These are phyloP conservation scores for Drosophila kikkawai DNA, from an alignment of 1,140 invertebrate species.

Conservation along the genomic window DNA sequence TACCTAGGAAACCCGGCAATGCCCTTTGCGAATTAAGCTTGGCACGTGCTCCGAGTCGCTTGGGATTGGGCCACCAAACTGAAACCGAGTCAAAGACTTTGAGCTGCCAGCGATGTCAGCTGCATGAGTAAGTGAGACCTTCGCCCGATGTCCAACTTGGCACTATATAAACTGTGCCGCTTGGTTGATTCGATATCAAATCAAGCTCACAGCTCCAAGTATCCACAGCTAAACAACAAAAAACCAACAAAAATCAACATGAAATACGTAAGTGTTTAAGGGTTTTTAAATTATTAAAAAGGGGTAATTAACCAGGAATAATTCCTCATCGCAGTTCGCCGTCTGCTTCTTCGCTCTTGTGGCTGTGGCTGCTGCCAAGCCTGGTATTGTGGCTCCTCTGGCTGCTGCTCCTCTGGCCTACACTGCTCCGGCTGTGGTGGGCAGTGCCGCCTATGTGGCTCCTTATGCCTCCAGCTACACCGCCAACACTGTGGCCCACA, in stretches of 20 bases:
- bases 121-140: slow-evolving; percentile 73
- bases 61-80: slow-evolving; percentile 52
- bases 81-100: slow-evolving; percentile 39
- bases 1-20: slow-evolving; percentile 27
- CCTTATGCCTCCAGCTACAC: slow-evolving; percentile 85
- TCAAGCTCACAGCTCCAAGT: slow-evolving; percentile 68
- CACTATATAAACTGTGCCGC: slow-evolving; percentile 53
- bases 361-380: slow-evolving; percentile 78
- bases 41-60: slow-evolving; percentile 59
- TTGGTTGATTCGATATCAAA: slow-evolving; percentile 53
- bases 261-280: slow-evolving; percentile 78
- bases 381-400: slow-evolving; percentile 65
- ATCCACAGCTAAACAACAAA: slow-evolving; percentile 38
- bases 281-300: background rate
- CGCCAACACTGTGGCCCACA: slow-evolving; percentile 71
- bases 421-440: slow-evolving; percentile 81
- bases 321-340: slow-evolving; percentile 52
- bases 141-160: slow-evolving; percentile 21
- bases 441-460: slow-evolving; percentile 85
- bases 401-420: slow-evolving; percentile 72
- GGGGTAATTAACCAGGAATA: background rate
- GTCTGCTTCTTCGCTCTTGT: slow-evolving; percentile 79
- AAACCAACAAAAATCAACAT: slow-evolving; percentile 58
- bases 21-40: slow-evolving; percentile 32
- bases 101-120: slow-evolving; percentile 45